Evolutionary conservation across 2,113 vertebrate genomes (phyloP).

Genomic region (Conger conger): DNA sequence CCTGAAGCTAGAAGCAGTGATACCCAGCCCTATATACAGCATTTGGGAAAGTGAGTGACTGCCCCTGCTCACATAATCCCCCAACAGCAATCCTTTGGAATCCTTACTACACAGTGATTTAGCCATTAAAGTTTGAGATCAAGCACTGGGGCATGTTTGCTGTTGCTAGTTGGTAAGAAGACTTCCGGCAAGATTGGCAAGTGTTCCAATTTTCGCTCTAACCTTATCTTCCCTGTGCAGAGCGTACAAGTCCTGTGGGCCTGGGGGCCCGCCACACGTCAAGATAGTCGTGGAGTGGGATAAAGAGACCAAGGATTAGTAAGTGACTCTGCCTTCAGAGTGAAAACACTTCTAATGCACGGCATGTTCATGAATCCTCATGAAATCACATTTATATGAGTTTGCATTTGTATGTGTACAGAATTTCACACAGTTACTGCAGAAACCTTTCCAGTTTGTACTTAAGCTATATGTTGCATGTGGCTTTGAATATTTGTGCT

Average conservation of each 20-base stretch:
- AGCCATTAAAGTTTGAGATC: background rate
- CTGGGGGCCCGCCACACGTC: conserved; percentile 90
- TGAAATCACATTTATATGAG: background rate
- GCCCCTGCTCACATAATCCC: background rate
- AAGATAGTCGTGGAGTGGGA: conserved; percentile 98
- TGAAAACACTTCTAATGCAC: conserved; percentile 13
- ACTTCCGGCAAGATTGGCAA: background rate
- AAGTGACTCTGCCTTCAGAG: conserved; percentile 60
- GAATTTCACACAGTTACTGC: background rate
- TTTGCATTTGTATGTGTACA: background rate
- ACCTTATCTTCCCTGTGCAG: conserved; percentile 57
- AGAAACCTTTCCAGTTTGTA: background rate
- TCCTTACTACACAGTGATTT: background rate
- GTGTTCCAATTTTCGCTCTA: conserved; percentile 12
- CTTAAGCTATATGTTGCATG: background rate
- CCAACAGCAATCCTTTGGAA: background rate
- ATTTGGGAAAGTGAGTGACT: background rate
- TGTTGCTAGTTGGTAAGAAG: background rate
- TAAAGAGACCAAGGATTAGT: conserved; percentile 98
- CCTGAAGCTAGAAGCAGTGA: no score
- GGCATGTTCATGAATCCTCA: conserved; percentile 1
- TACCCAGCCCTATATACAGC: background rate
- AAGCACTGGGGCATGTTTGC: background rate
- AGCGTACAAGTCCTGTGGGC: conserved; percentile 91
- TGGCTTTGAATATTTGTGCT: background rate